Conservation (phyloP, 2,888 invertebrate genomes). For the Acrobasis repandana region DNA sequence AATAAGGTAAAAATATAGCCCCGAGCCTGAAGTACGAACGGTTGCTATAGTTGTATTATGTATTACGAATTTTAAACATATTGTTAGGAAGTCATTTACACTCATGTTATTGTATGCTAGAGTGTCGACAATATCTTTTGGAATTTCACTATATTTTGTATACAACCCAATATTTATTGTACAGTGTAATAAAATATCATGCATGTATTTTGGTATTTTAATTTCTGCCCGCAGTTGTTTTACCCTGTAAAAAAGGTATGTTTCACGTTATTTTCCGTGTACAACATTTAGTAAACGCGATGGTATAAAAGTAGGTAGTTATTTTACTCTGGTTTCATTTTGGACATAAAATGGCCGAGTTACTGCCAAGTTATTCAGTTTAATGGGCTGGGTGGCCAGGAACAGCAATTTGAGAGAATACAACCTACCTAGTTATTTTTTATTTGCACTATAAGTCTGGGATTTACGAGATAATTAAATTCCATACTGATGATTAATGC, state of each 20-base stretch:
- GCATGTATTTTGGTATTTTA: conserved; percentile 66
- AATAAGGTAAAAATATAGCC: conserved; percentile 27
- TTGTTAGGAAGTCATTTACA: conserved; percentile 64
- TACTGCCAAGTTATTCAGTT: not conserved
- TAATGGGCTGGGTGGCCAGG: conserved; percentile 1
- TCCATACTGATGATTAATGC: too few relatives aligned
- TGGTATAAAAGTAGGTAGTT: not conserved
- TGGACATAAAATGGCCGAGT: not conserved
- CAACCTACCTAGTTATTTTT: conserved; percentile 2
- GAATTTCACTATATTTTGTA: conserved; percentile 81
- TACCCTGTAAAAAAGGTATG: too few relatives aligned
- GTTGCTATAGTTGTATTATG: conserved; percentile 44
- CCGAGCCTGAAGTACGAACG: conserved; percentile 29
- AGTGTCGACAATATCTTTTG: conserved; percentile 81
- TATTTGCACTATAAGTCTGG: not conserved
- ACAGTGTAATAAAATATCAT: conserved; percentile 82
- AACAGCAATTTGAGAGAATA: not conserved
- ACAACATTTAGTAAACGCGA: too few relatives aligned
- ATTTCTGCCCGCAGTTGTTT: conserved; percentile 31
- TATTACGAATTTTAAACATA: conserved; percentile 62
- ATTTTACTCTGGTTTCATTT: not conserved
- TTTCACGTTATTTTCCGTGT: too few relatives aligned
- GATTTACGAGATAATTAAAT: not conserved
- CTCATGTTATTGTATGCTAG: conserved; percentile 68
- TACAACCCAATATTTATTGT: conserved; percentile 81